These are phyloP conservation scores for Dipus sagitta DNA, from an alignment of 2,797 vertebrate genomes.

Conservation along the genomic window DNA sequence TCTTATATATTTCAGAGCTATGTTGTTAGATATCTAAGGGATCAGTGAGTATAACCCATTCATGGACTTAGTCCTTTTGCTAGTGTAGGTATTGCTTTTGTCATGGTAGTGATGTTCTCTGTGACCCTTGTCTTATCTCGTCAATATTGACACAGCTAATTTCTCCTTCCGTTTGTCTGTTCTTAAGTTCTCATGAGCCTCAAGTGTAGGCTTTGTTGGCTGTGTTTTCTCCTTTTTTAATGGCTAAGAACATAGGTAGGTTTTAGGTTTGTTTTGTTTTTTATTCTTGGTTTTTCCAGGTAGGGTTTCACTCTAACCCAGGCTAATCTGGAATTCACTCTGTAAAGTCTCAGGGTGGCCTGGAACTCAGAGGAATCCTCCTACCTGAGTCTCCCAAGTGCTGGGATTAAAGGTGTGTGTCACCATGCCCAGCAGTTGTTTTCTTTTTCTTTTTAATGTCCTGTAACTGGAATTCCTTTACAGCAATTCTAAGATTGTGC, in stretches of 20 bases:
- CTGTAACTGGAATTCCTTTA: background rate
- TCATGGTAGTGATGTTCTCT: background rate
- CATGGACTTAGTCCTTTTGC: background rate
- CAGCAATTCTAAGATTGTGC: background rate
- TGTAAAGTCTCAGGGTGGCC: no score
- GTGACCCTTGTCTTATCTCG: conserved; percentile 28
- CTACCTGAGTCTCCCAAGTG: no score
- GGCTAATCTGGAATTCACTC: no score
- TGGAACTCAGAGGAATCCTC: no score
- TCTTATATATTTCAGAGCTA: background rate
- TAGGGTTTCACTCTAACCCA: no score
- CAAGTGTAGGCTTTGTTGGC: background rate
- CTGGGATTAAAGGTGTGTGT: no score
- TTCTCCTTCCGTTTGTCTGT: background rate
- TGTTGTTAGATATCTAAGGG: background rate
- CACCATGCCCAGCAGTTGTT: no score
- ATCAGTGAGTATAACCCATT: background rate
- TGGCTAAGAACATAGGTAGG: background rate
- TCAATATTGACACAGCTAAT: background rate
- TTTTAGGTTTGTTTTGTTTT: conserved; percentile 23
- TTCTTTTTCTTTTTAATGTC: no score
- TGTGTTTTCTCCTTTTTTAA: conserved; percentile 25
- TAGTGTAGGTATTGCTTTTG: background rate
- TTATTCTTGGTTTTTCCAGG: no score
- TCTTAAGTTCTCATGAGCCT: conserved; percentile 10